phyloP scores from a whole-genome alignment of 2,888 invertebrate species.

The Phorcus lineatus region DNA sequence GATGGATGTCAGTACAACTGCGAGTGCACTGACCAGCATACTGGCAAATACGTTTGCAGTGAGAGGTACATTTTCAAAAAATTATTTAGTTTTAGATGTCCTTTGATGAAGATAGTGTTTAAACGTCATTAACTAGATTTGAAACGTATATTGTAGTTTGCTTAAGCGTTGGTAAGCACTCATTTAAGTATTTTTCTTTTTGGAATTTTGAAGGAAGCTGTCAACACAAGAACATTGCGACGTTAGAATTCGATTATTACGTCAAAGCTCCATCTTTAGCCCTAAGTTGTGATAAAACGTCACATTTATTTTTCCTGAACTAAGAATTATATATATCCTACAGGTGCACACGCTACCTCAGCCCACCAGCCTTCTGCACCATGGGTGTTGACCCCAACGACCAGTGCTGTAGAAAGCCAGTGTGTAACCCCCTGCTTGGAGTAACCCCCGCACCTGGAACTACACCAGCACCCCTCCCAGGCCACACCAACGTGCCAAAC shows the following conservation, averaged over 20 bases:
- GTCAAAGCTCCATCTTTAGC: too few species aligned
- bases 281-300: too few species aligned
- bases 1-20: constrained; percentile 59
- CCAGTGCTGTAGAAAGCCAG: constrained; percentile 58
- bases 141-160: too few species aligned
- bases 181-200: too few species aligned
- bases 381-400: constrained; percentile 60
- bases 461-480: neutral
- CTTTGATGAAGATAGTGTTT: neutral
- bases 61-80: constrained; percentile 47
- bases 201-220: too few species aligned
- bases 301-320: too few species aligned
- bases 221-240: too few species aligned
- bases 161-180: too few species aligned
- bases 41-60: constrained; percentile 53
- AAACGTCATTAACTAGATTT: too few species aligned
- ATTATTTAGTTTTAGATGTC: neutral
- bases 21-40: constrained; percentile 51
- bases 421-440: constrained; percentile 39
- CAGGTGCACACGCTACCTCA: constrained; percentile 57
- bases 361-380: constrained; percentile 56
- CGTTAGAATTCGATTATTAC: too few species aligned
- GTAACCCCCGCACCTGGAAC: constrained; percentile 33
- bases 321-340: too few species aligned
- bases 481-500: neutral